A percentile compares a stretch with the other conserved stretches of the same genome.
Evolutionary conservation across 2,113 vertebrate genomes (phyloP).

Genomic region (Rhynchomys soricoides): DNA sequence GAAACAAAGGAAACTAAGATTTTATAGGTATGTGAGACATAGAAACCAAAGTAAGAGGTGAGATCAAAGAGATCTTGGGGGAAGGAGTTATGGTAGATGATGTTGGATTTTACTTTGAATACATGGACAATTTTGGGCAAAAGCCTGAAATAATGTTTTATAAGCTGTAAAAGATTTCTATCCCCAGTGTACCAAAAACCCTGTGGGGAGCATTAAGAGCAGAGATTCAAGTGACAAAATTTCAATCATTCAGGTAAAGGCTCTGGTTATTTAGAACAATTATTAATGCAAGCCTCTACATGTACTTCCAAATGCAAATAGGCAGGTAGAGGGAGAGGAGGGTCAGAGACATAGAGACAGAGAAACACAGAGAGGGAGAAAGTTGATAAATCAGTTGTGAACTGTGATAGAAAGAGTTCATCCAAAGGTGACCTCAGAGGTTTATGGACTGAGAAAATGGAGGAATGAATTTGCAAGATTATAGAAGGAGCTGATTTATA

Average conservation of each 20-base stretch:
- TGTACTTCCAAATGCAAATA: neutral
- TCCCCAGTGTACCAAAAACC: neutral
- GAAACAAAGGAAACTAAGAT: neutral
- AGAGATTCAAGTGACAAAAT: neutral
- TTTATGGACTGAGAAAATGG: conserved; percentile 2
- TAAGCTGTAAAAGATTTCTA: neutral
- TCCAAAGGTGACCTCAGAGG: neutral
- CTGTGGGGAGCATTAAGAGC: neutral
- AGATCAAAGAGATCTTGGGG: neutral
- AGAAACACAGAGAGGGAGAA: neutral
- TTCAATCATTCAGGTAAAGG: neutral
- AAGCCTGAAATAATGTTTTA: too few relatives aligned
- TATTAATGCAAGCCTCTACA: neutral
- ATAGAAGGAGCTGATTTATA: neutral
- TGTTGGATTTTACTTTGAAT: neutral
- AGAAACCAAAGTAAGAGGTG: too few relatives aligned
- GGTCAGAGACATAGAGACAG: neutral
- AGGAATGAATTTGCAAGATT: conserved; percentile 1
- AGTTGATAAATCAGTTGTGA: neutral
- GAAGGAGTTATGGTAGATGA: accelerated
- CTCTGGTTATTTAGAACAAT: neutral
- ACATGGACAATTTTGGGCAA: neutral
- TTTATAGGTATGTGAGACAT: neutral
- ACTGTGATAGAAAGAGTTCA: neutral
- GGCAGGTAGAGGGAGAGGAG: accelerated